phyloP scores from a whole-genome alignment of 2,797 vertebrate genomes.

The Thunnus albacares region DNA sequence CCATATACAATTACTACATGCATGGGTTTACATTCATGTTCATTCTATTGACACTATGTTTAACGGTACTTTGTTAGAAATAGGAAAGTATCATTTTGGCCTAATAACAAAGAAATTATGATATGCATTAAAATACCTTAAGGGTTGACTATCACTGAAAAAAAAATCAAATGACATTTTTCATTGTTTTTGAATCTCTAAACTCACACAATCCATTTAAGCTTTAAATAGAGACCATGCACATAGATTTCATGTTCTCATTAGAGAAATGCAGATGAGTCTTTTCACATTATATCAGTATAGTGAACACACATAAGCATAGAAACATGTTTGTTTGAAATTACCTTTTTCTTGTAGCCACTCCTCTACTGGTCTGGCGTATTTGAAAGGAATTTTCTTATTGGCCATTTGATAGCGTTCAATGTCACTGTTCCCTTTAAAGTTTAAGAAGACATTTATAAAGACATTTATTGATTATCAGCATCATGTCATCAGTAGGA shows the following conservation, averaged over 20 bases:
- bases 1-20: not conserved
- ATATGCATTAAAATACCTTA: not conserved
- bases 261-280: not conserved
- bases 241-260: not conserved
- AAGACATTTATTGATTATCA: conserved; percentile 91
- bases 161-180: not conserved
- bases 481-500: conserved; percentile 37
- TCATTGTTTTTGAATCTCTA: not conserved
- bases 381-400: conserved; percentile 99
- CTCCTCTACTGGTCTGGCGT: conserved; percentile 96
- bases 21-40: conserved; percentile 10
- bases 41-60: not conserved
- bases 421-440: conserved; percentile 99
- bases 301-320: conserved; percentile 24
- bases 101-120: not conserved
- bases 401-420: conserved; percentile 99
- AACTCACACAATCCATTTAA: conserved; percentile 1
- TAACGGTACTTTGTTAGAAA: not conserved
- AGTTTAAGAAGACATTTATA: conserved; percentile 97
- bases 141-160: not conserved
- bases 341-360: conserved; percentile 99
- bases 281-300: conserved; percentile 13
- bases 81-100: not conserved
- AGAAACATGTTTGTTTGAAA: conserved; percentile 78
- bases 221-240: not conserved